Evolutionary conservation across 35 echinoderm and acorn worm genomes (phyloP).

Genomic region (Lytechinus pictus): DNA sequence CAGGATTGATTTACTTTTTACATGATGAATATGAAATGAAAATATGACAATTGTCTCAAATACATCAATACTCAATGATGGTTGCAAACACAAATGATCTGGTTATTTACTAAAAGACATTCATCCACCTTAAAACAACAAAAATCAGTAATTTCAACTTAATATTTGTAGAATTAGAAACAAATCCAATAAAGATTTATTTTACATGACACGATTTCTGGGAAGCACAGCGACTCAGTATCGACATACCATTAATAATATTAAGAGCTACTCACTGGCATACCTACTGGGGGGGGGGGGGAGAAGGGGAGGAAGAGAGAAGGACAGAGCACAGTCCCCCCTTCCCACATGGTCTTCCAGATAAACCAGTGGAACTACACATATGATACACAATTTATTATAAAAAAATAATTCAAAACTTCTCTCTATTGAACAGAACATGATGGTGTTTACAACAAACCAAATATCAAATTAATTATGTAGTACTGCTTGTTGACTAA

Average conservation of each 20-base stretch:
- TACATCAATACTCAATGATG: too few species aligned
- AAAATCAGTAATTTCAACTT: not conserved
- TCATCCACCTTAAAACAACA: not conserved
- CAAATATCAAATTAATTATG: not conserved
- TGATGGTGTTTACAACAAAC: not conserved
- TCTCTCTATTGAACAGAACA: not conserved
- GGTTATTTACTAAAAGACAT: not conserved
- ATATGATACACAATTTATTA: too few species aligned
- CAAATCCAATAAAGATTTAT: not conserved
- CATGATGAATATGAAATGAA: too few species aligned
- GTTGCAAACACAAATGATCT: too few species aligned
- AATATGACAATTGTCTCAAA: too few species aligned
- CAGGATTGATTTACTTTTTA: too few species aligned
- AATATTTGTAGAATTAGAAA: not conserved
- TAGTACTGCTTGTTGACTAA: not conserved
- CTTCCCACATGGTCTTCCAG: too few species aligned
- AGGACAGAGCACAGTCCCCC: too few species aligned
- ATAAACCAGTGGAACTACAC: too few species aligned
- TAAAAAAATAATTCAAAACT: too few species aligned
- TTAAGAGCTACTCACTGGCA: not conserved
- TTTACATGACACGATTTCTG: not conserved
- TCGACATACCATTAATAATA: not conserved
- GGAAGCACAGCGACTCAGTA: not conserved
- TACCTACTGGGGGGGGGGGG: too few species aligned
- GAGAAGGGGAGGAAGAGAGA: too few species aligned